Conservation (phyloP, 1,140 invertebrate genomes). For the Babylonia areolata region DNA sequence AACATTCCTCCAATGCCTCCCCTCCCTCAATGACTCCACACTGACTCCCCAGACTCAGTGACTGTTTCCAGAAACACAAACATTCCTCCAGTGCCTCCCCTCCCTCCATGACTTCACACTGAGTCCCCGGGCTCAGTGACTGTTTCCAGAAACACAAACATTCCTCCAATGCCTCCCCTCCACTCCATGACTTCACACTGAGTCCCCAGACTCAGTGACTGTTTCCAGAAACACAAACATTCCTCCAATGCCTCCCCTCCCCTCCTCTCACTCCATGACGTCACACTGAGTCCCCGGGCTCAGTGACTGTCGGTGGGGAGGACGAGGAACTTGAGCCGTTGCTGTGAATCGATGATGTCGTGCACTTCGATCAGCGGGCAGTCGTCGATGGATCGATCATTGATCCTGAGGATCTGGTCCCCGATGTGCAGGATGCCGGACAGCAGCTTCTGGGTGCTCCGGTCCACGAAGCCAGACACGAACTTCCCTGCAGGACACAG, state of each 20-base stretch:
- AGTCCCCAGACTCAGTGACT: not conserved
- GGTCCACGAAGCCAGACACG: conserved; percentile 70
- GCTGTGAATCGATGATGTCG: conserved; percentile 55
- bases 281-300: not conserved
- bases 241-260: not conserved
- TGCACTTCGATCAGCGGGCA: conserved; percentile 64
- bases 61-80: too few species aligned
- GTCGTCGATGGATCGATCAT: conserved; percentile 54
- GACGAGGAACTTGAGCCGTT: conserved; percentile 26
- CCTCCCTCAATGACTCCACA: too few species aligned
- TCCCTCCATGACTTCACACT: too few species aligned
- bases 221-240: not conserved
- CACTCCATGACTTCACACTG: not conserved
- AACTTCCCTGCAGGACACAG: conserved; percentile 69
- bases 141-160: not conserved
- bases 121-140: too few species aligned
- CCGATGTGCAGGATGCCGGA: conserved; percentile 71
- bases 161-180: too few species aligned
- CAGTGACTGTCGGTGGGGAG: not conserved
- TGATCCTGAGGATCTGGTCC: conserved; percentile 74
- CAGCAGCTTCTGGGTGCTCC: conserved; percentile 62
- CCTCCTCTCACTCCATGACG: not conserved
- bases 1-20: too few species aligned
- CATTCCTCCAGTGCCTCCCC: too few species aligned
- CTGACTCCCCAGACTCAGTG: too few species aligned